These are phyloP conservation scores for Drosophila prosaltans DNA, from an alignment of 1,140 invertebrate genomes.

Conservation along the genomic window DNA sequence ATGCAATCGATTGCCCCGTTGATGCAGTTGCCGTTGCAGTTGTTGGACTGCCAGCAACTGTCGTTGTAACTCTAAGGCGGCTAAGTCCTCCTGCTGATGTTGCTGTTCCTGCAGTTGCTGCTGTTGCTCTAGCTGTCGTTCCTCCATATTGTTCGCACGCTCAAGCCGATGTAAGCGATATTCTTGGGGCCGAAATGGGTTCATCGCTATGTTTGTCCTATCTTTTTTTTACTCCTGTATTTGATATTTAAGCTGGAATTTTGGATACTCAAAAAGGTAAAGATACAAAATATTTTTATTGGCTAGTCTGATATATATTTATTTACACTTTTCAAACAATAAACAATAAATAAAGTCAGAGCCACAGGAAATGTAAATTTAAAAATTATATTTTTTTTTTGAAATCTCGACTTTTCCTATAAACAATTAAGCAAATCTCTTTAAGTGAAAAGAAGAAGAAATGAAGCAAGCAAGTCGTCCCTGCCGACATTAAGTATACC, in stretches of 20 bases:
- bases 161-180: not conserved
- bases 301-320: not conserved
- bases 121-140: not conserved
- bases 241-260: slow-evolving; percentile 24
- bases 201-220: not conserved
- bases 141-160: not conserved
- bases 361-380: too few species aligned
- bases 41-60: not conserved
- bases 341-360: not conserved
- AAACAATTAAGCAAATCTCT: not conserved
- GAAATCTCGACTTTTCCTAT: not conserved
- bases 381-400: too few species aligned
- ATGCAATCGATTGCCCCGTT: not conserved
- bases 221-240: slow-evolving; percentile 6
- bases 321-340: not conserved
- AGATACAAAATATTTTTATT: slow-evolving; percentile 9
- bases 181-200: slow-evolving; percentile 26
- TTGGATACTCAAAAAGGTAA: slow-evolving; percentile 21
- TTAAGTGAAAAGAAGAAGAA: not conserved
- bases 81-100: not conserved
- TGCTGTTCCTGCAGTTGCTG: slow-evolving; percentile 11
- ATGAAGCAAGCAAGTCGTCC: too few species aligned
- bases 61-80: not conserved
- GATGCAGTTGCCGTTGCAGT: not conserved
- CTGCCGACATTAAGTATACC: too few species aligned